These are phyloP conservation scores for Danio choprae DNA, from an alignment of 2,797 vertebrate genomes.

Conservation along the genomic window DNA sequence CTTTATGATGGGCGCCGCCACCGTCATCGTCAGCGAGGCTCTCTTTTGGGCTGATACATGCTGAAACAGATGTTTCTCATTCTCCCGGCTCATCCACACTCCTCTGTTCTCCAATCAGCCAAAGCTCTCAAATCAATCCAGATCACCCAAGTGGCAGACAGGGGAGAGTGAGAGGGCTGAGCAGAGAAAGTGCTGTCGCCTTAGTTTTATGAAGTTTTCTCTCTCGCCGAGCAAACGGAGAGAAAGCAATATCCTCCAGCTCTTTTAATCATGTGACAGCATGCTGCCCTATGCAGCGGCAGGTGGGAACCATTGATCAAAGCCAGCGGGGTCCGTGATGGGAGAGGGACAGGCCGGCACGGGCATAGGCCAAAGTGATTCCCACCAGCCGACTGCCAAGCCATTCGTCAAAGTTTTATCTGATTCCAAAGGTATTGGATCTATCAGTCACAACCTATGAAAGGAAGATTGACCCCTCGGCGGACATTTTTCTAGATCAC, in stretches of 20 bases:
- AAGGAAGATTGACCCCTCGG: constrained; percentile 85
- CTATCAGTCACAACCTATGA: constrained; percentile 92
- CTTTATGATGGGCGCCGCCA: constrained; percentile 31
- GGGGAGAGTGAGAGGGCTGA: constrained; percentile 54
- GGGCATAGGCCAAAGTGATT: constrained; percentile 74
- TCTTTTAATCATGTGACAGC: constrained; percentile 82
- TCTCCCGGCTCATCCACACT: constrained; percentile 55
- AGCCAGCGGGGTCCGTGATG: constrained; percentile 81
- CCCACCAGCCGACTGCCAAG: constrained; percentile 72
- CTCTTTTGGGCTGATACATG: constrained; percentile 36
- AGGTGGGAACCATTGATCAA: constrained; percentile 86
- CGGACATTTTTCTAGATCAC: constrained; percentile 82
- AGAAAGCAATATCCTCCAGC: constrained; percentile 83
- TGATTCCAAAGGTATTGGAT: constrained; percentile 94
- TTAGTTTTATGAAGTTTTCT: constrained; percentile 80
- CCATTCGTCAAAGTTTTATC: constrained; percentile 98
- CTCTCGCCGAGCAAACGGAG: constrained; percentile 71
- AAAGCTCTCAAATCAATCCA: constrained; percentile 64
- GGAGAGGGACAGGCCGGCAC: constrained; percentile 79
- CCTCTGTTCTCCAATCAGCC: constrained; percentile 61
- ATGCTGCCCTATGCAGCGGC: constrained; percentile 73
- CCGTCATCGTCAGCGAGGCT: constrained; percentile 16
- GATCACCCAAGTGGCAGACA: constrained; percentile 60
- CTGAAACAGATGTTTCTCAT: constrained; percentile 55
- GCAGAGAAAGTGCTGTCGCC: constrained; percentile 68